Evolutionary conservation across 2,888 invertebrate species (phyloP), one percentile per base, ranked within the genome.

Genomic region (Thymelicus sylvestris): DNA sequence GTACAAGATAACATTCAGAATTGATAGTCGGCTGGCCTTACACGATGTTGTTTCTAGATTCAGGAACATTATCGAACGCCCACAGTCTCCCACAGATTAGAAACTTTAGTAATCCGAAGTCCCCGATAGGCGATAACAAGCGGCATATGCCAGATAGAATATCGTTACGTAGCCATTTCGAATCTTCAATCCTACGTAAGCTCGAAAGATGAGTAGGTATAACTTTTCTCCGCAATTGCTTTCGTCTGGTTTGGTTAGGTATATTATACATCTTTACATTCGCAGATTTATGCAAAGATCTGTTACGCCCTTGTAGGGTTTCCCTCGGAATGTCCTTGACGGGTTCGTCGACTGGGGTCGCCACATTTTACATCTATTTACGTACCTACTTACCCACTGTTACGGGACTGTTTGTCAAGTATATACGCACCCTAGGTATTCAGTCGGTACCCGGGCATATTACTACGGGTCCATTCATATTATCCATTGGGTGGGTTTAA

Each of bases 271-370:
- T 75, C 72, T 70, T 73, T 52, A 55, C 71, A 73, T 72, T 75
- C 71, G 74, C 73, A 75, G 74, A 79, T 78, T 80, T 80, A 83
- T 85, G 81, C 80, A 80, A 81, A 86, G 80, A 83, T 85, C 84
- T 84, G 81, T 82, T 81, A 84, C 84, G 81, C 82, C 85, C 85
- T 81, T 81, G 81, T 77, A 78, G 82, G 85, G 85, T 73, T 86
- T 88, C 81, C 86, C 84, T 85, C 83, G 77, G 66, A 82, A 77
- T 85, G 86, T 84, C 89, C 88, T 86, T 88, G 75, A 83, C 79
- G 81, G 78, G 86, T 84, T 87, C 86, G 86, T 80, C 85, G 86
- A 83, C 83, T 82, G 82, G 83, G 84, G 79, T 81, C 83, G 82
- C 80, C 81, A 79, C 81, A 82, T 85, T 85, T 86, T 85, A 76